Conservation (phyloP, 2,113 vertebrate species). For the Pomatorhinus ruficollis region DNA sequence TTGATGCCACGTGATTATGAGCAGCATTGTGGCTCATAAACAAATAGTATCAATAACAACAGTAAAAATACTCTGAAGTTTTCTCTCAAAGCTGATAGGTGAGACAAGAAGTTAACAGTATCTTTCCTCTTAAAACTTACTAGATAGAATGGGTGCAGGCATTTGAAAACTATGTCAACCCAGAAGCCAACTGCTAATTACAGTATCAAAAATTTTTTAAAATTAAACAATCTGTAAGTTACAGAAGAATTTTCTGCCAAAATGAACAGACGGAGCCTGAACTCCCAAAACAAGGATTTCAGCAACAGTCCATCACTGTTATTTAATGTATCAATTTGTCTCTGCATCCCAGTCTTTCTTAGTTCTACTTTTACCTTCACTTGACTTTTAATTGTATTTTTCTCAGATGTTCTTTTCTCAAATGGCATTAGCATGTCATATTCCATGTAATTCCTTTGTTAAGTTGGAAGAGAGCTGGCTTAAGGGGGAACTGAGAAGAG, state of each 20-base stretch:
- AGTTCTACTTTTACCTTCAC: not conserved
- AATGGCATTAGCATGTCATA: not conserved
- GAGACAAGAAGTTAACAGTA: not conserved
- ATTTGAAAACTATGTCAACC: not conserved
- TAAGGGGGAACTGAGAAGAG: not conserved
- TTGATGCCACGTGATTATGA: not conserved
- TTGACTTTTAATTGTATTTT: not conserved
- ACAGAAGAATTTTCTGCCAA: not conserved
- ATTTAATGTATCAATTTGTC: not conserved
- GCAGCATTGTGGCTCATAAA: not conserved
- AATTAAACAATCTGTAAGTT: not conserved
- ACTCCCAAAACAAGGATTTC: not conserved
- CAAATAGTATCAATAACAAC: not conserved
- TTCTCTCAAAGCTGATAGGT: not conserved
- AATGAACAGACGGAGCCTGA: not conserved
- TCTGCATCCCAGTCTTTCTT: not conserved
- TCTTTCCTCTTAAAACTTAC: not conserved
- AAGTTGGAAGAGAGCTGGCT: not conserved
- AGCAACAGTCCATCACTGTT: not conserved
- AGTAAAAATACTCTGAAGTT: not conserved
- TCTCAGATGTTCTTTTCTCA: not conserved
- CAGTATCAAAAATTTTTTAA: not conserved
- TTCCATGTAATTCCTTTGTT: not conserved
- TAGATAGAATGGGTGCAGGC: not conserved
- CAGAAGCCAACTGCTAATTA: not conserved